Evolutionary conservation across 2,797 vertebrate genomes (phyloP).

Genomic region (Phrynocephalus guinanensis): DNA sequence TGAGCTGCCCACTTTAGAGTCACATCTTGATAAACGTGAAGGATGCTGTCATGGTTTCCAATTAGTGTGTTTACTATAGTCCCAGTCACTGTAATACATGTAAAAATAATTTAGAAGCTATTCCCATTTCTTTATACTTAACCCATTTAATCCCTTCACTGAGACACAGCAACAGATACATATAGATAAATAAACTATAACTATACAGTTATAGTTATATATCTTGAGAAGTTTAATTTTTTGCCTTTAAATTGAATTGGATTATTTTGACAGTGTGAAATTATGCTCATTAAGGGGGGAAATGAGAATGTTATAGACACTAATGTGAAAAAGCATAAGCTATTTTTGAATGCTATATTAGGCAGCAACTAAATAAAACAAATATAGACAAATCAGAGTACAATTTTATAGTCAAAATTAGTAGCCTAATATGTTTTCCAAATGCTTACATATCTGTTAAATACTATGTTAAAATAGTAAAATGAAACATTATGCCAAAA

Average conservation of each 20-base stretch:
- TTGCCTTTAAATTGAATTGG: too few relatives aligned
- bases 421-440: background rate
- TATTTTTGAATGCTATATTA: background rate
- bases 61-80: conserved; percentile 88
- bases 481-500: background rate
- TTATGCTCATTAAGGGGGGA: background rate
- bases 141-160: background rate
- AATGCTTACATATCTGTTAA: background rate
- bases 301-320: background rate
- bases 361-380: background rate
- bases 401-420: background rate
- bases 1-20: conserved; percentile 94
- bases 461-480: background rate
- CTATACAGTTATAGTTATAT: too few relatives aligned
- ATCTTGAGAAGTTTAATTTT: too few relatives aligned
- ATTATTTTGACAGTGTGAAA: too few relatives aligned
- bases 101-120: conserved; percentile 32
- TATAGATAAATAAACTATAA: background rate
- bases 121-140: background rate
- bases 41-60: conserved; percentile 89
- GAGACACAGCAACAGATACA: background rate
- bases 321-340: background rate
- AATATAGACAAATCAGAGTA: background rate
- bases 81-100: conserved; percentile 84
- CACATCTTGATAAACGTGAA: conserved; percentile 93